These are phyloP conservation scores for Cynaeus angustus DNA, from an alignment of 2,888 invertebrate species.

Conservation along the genomic window DNA sequence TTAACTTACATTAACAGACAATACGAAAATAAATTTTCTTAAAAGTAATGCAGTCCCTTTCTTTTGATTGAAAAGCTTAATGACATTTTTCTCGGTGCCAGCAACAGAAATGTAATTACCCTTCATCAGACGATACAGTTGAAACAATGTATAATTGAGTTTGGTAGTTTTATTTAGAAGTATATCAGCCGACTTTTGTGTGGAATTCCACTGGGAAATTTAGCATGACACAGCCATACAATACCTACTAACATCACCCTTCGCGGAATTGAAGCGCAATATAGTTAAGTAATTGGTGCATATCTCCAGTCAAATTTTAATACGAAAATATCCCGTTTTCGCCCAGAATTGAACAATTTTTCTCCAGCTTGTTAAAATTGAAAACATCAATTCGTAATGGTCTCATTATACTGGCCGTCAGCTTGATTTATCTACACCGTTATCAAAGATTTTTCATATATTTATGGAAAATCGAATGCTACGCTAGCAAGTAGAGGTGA, in stretches of 20 bases:
- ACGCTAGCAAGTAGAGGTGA: conserved; percentile 8
- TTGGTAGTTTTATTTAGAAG: conserved; percentile 37
- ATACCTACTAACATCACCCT: conserved; percentile 3
- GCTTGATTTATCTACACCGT: conserved; percentile 23
- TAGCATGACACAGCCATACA: conserved; percentile 25
- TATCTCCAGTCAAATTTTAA: conserved; percentile 24
- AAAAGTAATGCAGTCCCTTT: conserved; percentile 3
- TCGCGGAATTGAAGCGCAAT: conserved; percentile 17
- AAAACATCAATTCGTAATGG: conserved; percentile 13
- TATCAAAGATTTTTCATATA: conserved; percentile 24
- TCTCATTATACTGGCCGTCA: conserved; percentile 22
- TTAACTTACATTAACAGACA: conserved; percentile 19
- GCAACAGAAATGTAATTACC: conserved; percentile 20
- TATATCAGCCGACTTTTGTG: conserved; percentile 38
- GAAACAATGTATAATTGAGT: conserved; percentile 25
- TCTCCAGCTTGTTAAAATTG: conserved; percentile 4
- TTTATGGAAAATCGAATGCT: conserved; percentile 13
- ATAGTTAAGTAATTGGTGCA: conserved; percentile 27
- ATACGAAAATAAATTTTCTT: conserved; percentile 17
- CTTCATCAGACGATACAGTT: conserved; percentile 25
- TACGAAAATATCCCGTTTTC: background rate
- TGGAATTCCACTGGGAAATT: conserved; percentile 41
- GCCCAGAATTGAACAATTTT: conserved; percentile 7
- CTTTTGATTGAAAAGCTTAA: conserved; percentile 3
- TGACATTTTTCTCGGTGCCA: conserved; percentile 30